Evolutionary conservation across 2,113 vertebrate species (phyloP).

Genomic region (Lycaon pictus): DNA sequence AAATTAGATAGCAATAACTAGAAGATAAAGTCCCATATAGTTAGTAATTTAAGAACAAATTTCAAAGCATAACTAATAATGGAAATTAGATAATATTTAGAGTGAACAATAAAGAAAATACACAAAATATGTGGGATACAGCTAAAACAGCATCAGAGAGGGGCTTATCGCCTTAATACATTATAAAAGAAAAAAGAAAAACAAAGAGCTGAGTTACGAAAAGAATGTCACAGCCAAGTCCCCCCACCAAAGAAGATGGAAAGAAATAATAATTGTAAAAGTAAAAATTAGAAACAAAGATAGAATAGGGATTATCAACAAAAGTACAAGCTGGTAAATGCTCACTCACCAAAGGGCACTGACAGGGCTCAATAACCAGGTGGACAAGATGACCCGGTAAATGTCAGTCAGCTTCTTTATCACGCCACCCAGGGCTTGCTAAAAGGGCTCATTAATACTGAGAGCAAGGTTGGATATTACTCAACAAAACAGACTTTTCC

Average conservation of each 20-base stretch:
- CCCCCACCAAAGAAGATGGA: background rate
- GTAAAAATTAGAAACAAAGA: constrained; percentile 37
- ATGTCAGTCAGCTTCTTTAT: background rate
- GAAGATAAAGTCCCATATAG: background rate
- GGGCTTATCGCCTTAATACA: background rate
- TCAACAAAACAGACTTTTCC: background rate
- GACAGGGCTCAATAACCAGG: background rate
- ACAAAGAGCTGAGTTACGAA: background rate
- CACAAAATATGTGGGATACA: background rate
- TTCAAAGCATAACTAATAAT: background rate
- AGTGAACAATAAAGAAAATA: constrained; percentile 34
- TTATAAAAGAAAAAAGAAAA: constrained; percentile 19
- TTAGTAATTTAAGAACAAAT: constrained; percentile 3
- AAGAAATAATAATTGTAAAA: background rate
- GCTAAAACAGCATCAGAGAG: background rate
- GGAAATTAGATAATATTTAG: background rate
- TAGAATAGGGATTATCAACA: background rate
- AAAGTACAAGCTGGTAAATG: background rate
- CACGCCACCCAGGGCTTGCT: background rate
- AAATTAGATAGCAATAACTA: constrained; percentile 21
- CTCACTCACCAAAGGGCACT: background rate
- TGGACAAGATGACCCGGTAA: background rate
- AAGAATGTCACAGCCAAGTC: background rate
- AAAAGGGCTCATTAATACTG: background rate
- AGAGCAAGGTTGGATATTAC: background rate